These are phyloP conservation scores for Vulpes vulpes DNA, from an alignment of 2,113 vertebrate species.

Conservation along the genomic window DNA sequence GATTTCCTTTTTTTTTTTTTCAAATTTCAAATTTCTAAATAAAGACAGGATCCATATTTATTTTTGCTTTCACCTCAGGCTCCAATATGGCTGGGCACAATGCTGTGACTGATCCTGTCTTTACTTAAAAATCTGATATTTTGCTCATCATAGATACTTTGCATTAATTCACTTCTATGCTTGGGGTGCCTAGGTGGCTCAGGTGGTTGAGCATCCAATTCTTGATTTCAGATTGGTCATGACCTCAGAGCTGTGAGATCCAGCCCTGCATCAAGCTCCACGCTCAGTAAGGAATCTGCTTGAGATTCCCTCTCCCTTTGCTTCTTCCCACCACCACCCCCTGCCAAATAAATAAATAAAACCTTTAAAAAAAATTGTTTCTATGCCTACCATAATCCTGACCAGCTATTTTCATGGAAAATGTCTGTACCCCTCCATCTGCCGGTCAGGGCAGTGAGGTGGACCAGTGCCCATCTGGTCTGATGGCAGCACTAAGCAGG, in stretches of 20 bases:
- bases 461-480: not conserved
- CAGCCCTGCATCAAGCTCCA: not conserved
- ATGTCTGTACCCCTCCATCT: not conserved
- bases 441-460: not conserved
- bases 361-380: not conserved
- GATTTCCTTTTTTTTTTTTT: not conserved
- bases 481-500: not conserved
- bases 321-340: not conserved
- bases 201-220: not conserved
- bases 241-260: not conserved
- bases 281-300: not conserved
- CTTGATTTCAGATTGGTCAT: not conserved
- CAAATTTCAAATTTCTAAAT: not conserved
- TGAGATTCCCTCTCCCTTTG: not conserved
- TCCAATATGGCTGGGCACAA: not conserved
- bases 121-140: slow-evolving; percentile 47
- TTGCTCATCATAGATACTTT: not conserved
- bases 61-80: slow-evolving; percentile 26
- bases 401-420: slow-evolving; percentile 35
- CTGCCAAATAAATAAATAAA: not conserved
- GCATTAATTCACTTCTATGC: slow-evolving; percentile 25
- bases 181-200: not conserved
- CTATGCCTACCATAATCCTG: slow-evolving; percentile 20
- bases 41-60: not conserved
- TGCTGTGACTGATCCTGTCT: slow-evolving; percentile 34